Base-by-base conservation (phyloP, 2,113 vertebrate genomes). In the Ameiurus melas region DNA sequence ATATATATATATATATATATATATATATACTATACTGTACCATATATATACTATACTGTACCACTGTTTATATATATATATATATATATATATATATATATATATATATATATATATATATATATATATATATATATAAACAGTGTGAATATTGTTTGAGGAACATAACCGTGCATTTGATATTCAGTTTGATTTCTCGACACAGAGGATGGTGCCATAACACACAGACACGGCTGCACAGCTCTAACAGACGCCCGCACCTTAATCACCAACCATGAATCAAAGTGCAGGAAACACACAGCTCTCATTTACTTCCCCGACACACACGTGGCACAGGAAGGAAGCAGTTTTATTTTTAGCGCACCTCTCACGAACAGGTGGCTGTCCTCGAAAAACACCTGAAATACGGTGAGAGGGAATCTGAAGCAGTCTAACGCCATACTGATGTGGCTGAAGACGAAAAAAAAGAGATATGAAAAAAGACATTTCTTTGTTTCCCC, bases 241-340 rank as follows among this genome's bases (percentile, higher is more conserved):
- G 36, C 70, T 58, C 51, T 25, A n/a, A 27, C 30, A 79, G 25
- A 39, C 43, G 1, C 27, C 27, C 51, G 13, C 30, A 43, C 33
- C 39, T 30, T 8, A 70, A 57, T 43, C 43, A 30, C 20, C 58
- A 66, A 78, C 70, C 47, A 80, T 66, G 64, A 85, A 88, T 88
- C 87, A 88, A 88, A 88, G 87, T 70, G 62, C 47, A 88, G 87
- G 83, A 88, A 88, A 70, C 80, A 58, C 83, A 43, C 60, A 62
- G 60, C 60, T 85, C 73, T 58, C 62, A 30, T 70, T 80, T 33
- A 78, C 55, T n/a, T 88, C 83, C 75, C 36, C 60, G 5, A 58
- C 55, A 51, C 14, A 79, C 60, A 53, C 39, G 20, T 33, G 5
- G 73, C 83, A 88, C 83, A 79, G 83, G 83, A 85, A 88, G 87